Evolutionary conservation across 1,140 invertebrate species (phyloP).

Genomic region (Ridgeia piscesae): DNA sequence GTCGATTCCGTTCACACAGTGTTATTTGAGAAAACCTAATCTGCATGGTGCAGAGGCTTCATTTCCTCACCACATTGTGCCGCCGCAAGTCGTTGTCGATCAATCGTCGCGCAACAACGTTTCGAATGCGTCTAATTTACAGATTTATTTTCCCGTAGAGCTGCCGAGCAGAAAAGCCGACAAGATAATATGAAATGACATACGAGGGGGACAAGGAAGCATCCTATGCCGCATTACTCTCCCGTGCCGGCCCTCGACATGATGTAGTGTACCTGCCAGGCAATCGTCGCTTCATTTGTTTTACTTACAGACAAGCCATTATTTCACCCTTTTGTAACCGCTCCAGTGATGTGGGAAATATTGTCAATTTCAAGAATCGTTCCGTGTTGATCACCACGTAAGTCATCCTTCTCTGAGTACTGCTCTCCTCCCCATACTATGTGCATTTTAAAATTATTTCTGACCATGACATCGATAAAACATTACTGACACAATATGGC

Average conservation of each 20-base stretch:
- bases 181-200: slow-evolving; percentile 1
- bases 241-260: not conserved
- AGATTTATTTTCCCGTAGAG: not conserved
- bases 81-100: not conserved
- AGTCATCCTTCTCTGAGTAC: not conserved
- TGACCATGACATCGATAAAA: not conserved
- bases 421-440: not conserved
- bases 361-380: not conserved
- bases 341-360: not conserved
- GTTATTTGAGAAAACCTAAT: slow-evolving; percentile 2
- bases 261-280: not conserved
- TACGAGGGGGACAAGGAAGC: not conserved
- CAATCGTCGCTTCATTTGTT: not conserved
- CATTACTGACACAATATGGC: too few relatives aligned
- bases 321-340: not conserved
- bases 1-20: not conserved
- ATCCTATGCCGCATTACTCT: not conserved
- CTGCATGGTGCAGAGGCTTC: not conserved
- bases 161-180: not conserved
- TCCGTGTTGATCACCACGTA: not conserved
- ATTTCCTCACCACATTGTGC: not conserved
- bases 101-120: not conserved
- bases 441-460: not conserved
- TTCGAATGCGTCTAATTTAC: not conserved
- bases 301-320: not conserved